Conservation (phyloP, 2,888 invertebrate species). For the Hydropsyche betteni region DNA sequence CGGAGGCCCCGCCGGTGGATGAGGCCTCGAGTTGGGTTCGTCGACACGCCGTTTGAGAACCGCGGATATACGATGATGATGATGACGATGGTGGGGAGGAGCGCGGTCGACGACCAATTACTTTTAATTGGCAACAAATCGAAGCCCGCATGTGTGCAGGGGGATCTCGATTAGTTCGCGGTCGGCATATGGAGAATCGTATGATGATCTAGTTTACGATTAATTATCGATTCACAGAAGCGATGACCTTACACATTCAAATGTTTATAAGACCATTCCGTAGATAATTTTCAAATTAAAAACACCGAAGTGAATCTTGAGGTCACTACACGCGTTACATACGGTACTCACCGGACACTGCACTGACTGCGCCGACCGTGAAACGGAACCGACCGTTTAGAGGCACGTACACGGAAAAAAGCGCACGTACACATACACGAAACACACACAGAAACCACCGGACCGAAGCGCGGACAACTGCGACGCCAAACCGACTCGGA, state of each 20-base stretch:
- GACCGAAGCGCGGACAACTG: neutral
- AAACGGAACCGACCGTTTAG: neutral
- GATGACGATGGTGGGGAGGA: neutral
- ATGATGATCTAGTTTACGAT: neutral
- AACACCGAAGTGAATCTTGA: too few relatives aligned
- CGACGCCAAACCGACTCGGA: neutral
- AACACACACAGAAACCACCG: neutral
- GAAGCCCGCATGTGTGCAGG: constrained; percentile 5
- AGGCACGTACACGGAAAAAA: neutral
- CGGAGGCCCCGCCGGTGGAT: too few relatives aligned
- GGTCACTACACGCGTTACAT: too few relatives aligned
- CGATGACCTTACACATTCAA: too few relatives aligned
- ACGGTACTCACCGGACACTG: constrained; percentile 7
- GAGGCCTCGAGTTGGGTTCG: too few relatives aligned
- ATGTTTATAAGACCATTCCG: too few relatives aligned
- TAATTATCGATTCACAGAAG: too few relatives aligned
- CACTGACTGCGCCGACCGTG: constrained; percentile 4
- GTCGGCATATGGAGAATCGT: neutral
- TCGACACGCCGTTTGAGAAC: too few relatives aligned
- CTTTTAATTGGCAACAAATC: constrained; percentile 24
- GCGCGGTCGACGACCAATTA: constrained; percentile 16
- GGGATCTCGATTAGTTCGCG: neutral
- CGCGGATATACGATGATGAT: too few relatives aligned
- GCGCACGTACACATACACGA: neutral
- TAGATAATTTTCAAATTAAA: too few relatives aligned